Conservation (phyloP, 2,888 invertebrate species). For the Lasioglossum leucozonium region DNA sequence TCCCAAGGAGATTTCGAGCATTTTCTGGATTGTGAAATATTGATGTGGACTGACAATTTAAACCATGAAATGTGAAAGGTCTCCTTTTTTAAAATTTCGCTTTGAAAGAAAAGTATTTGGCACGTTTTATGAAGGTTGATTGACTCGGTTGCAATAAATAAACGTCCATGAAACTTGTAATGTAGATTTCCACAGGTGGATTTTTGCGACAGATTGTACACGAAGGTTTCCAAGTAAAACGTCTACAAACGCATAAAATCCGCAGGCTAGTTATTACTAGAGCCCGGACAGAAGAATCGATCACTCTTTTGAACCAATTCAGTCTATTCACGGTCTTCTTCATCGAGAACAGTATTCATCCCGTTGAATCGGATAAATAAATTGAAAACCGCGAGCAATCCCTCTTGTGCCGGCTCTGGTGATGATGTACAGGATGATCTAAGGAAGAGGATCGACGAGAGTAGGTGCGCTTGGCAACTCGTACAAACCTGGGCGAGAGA, state of each 20-base stretch:
- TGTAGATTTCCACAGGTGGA: background rate
- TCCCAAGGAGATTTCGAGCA: background rate
- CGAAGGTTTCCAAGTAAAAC: background rate
- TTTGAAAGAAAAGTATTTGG: background rate
- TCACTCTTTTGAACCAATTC: constrained; percentile 16
- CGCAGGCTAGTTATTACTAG: constrained; percentile 23
- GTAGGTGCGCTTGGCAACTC: background rate
- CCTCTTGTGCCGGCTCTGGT: constrained; percentile 33
- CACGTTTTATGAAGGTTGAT: background rate
- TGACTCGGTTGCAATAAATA: background rate
- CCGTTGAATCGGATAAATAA: background rate
- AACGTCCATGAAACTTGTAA: background rate
- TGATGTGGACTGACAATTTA: background rate
- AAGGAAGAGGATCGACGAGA: constrained; percentile 13
- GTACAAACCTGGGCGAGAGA: background rate
- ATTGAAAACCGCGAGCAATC: constrained; percentile 26
- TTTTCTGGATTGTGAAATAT: background rate
- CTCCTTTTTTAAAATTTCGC: background rate
- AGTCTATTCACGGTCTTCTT: background rate
- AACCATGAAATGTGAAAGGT: background rate
- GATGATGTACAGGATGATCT: constrained; percentile 10
- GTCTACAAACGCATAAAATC: background rate
- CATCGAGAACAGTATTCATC: constrained; percentile 8
- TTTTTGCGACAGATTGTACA: background rate
- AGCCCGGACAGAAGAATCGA: constrained; percentile 27